A percentile compares a stretch with the other conserved stretches of the same genome.
Conservation (phyloP, 1,140 invertebrate species). For the Cylas formicarius region DNA sequence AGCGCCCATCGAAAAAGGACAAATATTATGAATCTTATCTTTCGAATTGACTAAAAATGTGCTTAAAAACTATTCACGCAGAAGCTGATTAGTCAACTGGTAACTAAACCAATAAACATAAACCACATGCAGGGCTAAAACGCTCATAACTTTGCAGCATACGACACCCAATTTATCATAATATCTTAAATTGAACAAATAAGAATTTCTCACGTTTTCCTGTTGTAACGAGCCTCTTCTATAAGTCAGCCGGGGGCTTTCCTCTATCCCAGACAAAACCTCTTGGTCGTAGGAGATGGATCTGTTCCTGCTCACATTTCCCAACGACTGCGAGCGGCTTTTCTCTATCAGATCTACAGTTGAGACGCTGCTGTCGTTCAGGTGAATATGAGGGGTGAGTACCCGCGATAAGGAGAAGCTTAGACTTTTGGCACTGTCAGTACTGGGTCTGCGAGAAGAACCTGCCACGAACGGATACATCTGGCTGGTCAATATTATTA, state of each 20-base stretch:
- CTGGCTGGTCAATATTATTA: too few species aligned
- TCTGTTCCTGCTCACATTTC: constrained; percentile 26
- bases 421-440: constrained; percentile 34
- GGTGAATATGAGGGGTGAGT: constrained; percentile 21
- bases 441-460: constrained; percentile 34
- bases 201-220: constrained; percentile 27
- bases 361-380: background rate
- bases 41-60: too few species aligned
- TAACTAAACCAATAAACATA: too few species aligned
- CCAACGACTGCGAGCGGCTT: constrained; percentile 29
- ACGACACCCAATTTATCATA: too few species aligned
- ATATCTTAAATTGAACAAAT: constrained; percentile 1
- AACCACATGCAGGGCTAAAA: too few species aligned
- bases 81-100: too few species aligned
- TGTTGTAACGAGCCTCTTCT: constrained; percentile 30
- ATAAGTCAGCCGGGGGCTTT: constrained; percentile 29
- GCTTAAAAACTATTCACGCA: too few species aligned
- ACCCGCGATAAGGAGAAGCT: constrained; percentile 28
- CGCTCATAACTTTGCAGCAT: too few species aligned
- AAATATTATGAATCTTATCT: too few species aligned
- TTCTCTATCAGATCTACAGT: constrained; percentile 11
- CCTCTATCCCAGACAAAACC: constrained; percentile 33
- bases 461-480: too few species aligned
- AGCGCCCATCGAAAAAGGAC: too few species aligned
- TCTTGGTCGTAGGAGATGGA: constrained; percentile 16